These are phyloP conservation scores for Syngnathus scovelli DNA, from an alignment of 2,113 vertebrate genomes.

Conservation along the genomic window DNA sequence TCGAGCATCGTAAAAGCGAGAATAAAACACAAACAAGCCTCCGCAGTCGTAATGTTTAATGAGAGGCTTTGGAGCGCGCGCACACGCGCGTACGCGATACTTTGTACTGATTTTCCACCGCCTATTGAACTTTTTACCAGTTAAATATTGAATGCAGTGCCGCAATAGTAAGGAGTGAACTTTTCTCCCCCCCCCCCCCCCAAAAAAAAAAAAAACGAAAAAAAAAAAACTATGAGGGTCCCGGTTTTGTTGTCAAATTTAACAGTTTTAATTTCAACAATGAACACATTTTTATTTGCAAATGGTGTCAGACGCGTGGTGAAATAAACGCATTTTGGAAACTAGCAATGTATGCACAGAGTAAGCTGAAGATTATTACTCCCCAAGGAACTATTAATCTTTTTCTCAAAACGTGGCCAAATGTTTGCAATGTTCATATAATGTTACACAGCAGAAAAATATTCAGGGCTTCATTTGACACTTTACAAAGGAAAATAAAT, in stretches of 20 bases:
- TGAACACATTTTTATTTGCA: background rate
- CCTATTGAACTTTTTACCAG: background rate
- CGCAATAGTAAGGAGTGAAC: no score
- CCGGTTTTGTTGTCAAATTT: background rate
- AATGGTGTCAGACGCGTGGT: background rate
- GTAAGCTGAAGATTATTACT: background rate
- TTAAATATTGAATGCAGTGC: background rate
- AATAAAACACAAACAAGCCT: slow-evolving; percentile 84
- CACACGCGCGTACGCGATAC: background rate
- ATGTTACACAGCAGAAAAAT: background rate
- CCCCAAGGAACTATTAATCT: background rate
- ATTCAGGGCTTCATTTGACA: background rate
- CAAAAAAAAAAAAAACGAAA: no score
- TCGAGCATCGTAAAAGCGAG: slow-evolving; percentile 84
- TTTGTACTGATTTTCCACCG: background rate
- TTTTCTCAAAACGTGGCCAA: background rate
- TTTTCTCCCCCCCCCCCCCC: background rate
- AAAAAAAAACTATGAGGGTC: no score
- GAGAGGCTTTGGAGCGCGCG: slow-evolving; percentile 69
- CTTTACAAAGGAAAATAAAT: background rate
- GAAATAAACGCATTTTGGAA: background rate
- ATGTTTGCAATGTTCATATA: background rate
- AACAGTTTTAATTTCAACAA: background rate
- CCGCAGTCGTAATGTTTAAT: slow-evolving; percentile 84
- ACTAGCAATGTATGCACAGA: background rate